Conservation (phyloP, 1,140 invertebrate genomes). For the Drosophila kikkawai region DNA sequence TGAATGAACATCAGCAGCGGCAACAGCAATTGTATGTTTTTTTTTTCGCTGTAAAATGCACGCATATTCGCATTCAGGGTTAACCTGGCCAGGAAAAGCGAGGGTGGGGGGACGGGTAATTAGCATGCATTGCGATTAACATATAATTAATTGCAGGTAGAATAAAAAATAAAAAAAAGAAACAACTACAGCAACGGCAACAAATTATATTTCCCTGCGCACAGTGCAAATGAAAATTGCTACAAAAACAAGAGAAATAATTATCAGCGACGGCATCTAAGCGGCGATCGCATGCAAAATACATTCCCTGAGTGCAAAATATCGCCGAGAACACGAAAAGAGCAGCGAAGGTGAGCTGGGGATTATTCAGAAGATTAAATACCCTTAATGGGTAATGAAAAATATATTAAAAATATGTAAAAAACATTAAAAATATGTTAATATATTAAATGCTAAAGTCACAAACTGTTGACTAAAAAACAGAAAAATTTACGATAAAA, state of each 20-base stretch:
- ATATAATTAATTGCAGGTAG: slow-evolving; percentile 81
- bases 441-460: no score
- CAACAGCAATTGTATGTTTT: slow-evolving; percentile 29
- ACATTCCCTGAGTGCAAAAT: slow-evolving; percentile 56
- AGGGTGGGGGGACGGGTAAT: slow-evolving; percentile 55
- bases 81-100: slow-evolving; percentile 25
- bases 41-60: slow-evolving; percentile 51
- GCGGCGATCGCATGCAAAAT: slow-evolving; percentile 76
- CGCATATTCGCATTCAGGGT: slow-evolving; percentile 80
- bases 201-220: slow-evolving; percentile 64
- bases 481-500: no score
- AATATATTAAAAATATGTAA: neutral
- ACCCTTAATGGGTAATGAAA: slow-evolving; percentile 6
- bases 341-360: slow-evolving; percentile 21
- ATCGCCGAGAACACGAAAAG: slow-evolving; percentile 52
- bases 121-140: slow-evolving; percentile 83
- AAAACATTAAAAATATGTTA: neutral
- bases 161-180: slow-evolving; percentile 43
- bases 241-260: slow-evolving; percentile 51
- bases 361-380: neutral
- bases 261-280: slow-evolving; percentile 60
- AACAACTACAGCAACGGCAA: slow-evolving; percentile 44
- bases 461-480: no score
- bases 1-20: slow-evolving; percentile 66
- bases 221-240: slow-evolving; percentile 66